Evolutionary conservation across 2,113 vertebrate genomes (phyloP), one percentile per base, ranked within the genome.

Genomic region (Ageneiosus marmoratus): DNA sequence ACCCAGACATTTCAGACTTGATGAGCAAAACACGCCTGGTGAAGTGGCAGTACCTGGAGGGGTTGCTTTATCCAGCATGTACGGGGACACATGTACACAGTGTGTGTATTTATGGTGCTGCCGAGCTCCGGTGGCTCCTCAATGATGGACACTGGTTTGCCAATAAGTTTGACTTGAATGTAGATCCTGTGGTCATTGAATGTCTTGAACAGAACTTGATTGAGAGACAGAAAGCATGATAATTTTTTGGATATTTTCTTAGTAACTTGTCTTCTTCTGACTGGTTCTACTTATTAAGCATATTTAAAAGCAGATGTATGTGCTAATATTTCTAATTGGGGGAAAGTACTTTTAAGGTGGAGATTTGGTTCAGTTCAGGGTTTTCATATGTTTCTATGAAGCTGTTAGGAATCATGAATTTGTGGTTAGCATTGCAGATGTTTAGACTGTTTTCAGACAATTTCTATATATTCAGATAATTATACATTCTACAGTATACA

Each of bases 1-100:
- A 91, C 60, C 88, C 93, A 0, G 97, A 97, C 18, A 87, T 98
- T 82, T 96, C 95, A 4, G 97, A 98, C 87, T 86, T 97, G 24
- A 94, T 95, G 90, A 99, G 97, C 85, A 97, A 94, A 91, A 96
- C 97, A 22, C 93, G 97, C 63, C 92, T 98, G 82, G 97, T 99
- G 78, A 98, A 99, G 62, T 99, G 97, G 97, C 90, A 92, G 1
- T 98, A 96, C 50, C 90, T 95, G 0, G 97, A 99, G 89, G 94
- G 90, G 0, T 74, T 78, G 32, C 86, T 95, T 11, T 98, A 99
- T 74, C 97, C 97, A 1, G 87, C 91, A 0, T 99, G 97, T 88
- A 95, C 96, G 0, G 97, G 97, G 0, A 75, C 60, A 16, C 96
- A 98, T 77, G 87, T 95, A n/a, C 96, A 95, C 77, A 97, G 96